A percentile compares a stretch with the other conserved stretches of the same genome.
Conservation (phyloP, 2,888 invertebrate species). For the Lycia hirtaria region DNA sequence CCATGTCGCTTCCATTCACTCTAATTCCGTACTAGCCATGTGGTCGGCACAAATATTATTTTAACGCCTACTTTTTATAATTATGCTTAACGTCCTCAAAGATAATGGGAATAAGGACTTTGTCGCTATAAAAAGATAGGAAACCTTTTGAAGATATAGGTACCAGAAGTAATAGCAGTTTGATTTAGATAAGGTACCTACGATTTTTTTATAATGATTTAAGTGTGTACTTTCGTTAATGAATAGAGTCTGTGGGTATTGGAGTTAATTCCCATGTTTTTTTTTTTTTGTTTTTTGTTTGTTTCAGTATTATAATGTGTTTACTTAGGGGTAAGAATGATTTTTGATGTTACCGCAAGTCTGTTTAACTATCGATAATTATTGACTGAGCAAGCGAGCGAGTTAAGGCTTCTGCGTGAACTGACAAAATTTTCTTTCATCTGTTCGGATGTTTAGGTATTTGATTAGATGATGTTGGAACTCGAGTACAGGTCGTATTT, state of each 20-base stretch:
- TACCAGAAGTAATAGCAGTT: not conserved
- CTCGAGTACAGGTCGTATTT: no score
- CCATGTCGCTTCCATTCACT: constrained; percentile 55
- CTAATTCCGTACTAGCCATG: constrained; percentile 54
- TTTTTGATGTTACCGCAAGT: not conserved
- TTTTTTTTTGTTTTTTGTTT: constrained; percentile 30
- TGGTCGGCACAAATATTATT: constrained; percentile 72
- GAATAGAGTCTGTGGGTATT: constrained; percentile 51
- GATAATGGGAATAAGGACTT: constrained; percentile 8
- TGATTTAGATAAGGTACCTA: constrained; percentile 1
- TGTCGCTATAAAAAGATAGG: constrained; percentile 1
- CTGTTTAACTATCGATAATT: no score
- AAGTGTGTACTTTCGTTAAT: constrained; percentile 40
- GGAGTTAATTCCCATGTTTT: constrained; percentile 53
- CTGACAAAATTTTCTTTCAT: no score
- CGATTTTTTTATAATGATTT: constrained; percentile 5
- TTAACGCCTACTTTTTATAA: constrained; percentile 71
- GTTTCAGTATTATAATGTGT: constrained; percentile 14
- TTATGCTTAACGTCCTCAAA: constrained; percentile 49
- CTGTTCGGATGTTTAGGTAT: no score
- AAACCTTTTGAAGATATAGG: constrained; percentile 16
- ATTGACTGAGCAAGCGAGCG: no score
- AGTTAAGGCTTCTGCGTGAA: no score
- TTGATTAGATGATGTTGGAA: no score
- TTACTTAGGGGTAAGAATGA: not conserved